Evolutionary conservation across 1,140 invertebrate genomes (phyloP), one percentile per base, ranked within the genome.

Genomic region (Chrysomallon squamiferum): DNA sequence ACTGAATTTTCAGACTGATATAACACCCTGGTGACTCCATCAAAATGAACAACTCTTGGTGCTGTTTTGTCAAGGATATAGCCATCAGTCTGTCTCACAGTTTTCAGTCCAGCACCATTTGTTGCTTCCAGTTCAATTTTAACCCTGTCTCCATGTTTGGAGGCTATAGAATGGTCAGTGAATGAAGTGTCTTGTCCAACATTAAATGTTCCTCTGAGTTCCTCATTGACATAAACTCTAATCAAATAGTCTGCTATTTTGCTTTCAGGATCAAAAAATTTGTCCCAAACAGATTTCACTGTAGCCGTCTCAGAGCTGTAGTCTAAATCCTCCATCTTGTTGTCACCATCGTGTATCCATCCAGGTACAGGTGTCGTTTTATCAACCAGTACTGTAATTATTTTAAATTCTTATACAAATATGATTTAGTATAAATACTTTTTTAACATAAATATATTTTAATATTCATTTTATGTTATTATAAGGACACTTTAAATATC

Each of bases 191-290:
- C 41, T 4, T 52, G 9, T 33, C 52, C 62, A 29, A 58, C 57
- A 13, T 38, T 20, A 54, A 68, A 67, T 6, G 59, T 62, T 38
- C 65, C 67, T 6, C 30, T 33, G n/a, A 59, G 43, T 15, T 45
- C 33, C 27, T 63, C 30, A 60, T 69, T 72, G 13, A 72, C 47
- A 29, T 38, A 58, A 4, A 71, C 63, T 1, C 50, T 43, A 13
- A 68, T 32, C 6, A 43, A 32, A 47, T 68, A 74, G 25, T 63
- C 30, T 2, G 59, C 58, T 52, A 74, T 65, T 2, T 62, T 58
- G 33, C 62, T 65, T 38, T 74, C 72, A 29, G 66, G 59, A 58
- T 74, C 72, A 20, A 54, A 54, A 45, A 74, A 74, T 13, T 65
- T 60, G 2, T 49, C 47, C 72, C 68, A 74, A 6, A 47, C 35